A percentile compares a stretch with the other conserved stretches of the same genome.
Conservation (phyloP, 1,140 invertebrate genomes). For the Asobara japonica region DNA sequence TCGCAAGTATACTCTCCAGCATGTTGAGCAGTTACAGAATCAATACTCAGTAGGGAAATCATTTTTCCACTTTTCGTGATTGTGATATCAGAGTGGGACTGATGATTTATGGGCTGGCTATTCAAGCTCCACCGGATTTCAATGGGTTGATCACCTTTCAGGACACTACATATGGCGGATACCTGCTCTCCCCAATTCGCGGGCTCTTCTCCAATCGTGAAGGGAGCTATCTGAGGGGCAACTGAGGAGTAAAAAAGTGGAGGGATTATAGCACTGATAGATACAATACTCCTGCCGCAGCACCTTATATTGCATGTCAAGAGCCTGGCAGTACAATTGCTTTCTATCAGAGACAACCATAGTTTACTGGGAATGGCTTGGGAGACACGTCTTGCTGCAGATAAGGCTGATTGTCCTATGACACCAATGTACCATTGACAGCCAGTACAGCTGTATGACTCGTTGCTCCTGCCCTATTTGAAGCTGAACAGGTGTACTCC, state of each 20-base stretch:
- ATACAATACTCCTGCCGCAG: not conserved
- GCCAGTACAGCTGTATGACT: constrained; percentile 75
- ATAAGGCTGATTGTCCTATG: not conserved
- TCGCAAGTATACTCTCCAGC: constrained; percentile 72
- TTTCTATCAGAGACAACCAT: no score
- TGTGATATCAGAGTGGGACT: constrained; percentile 73
- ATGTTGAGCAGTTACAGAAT: constrained; percentile 68
- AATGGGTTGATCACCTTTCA: constrained; percentile 69
- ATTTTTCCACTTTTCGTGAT: constrained; percentile 77
- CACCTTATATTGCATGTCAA: no score
- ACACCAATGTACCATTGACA: constrained; percentile 76
- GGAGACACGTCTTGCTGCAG: not conserved
- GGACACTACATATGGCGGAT: constrained; percentile 70
- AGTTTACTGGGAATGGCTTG: not conserved
- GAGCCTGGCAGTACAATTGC: no score
- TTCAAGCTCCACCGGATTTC: constrained; percentile 72
- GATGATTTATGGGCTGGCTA: constrained; percentile 68
- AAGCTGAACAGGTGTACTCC: constrained; percentile 77
- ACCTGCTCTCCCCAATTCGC: constrained; percentile 71
- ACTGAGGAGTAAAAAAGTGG: constrained; percentile 60
- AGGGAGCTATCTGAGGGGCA: constrained; percentile 71
- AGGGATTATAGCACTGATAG: not conserved
- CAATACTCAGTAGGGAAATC: constrained; percentile 73
- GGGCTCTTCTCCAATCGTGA: constrained; percentile 71
- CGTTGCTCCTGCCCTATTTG: constrained; percentile 76